Evolutionary conservation across 2,797 vertebrate genomes (phyloP).

Genomic region (Lagorchestes hirsutus): DNA sequence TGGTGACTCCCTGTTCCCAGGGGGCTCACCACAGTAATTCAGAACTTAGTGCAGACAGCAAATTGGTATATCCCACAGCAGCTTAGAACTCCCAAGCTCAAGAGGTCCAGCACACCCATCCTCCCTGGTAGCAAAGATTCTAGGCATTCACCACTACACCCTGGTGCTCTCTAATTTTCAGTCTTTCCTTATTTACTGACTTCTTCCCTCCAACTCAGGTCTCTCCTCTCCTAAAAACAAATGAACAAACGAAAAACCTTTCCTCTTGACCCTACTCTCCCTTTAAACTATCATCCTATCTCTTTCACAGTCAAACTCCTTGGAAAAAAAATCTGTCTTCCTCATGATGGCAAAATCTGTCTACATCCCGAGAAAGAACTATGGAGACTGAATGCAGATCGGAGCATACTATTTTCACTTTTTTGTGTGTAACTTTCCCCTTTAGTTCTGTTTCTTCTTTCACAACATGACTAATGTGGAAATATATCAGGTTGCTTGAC

Average conservation of each 20-base stretch:
- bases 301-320: not conserved
- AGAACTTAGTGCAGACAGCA: not conserved
- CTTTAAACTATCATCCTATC: not conserved
- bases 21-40: not conserved
- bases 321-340: not conserved
- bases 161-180: not conserved
- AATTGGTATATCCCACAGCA: not conserved
- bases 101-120: not conserved
- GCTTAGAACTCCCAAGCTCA: not conserved
- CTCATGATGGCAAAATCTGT: too few species aligned
- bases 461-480: too few species aligned
- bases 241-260: not conserved
- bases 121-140: not conserved
- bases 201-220: not conserved
- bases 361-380: too few species aligned
- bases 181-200: not conserved
- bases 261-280: not conserved
- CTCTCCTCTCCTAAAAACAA: not conserved
- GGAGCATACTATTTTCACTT: too few species aligned
- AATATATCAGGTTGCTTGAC: too few species aligned
- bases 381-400: too few species aligned
- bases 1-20: not conserved
- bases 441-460: too few species aligned
- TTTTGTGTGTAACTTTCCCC: too few species aligned
- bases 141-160: not conserved